Conservation (phyloP, 2,888 invertebrate species). For the Anagyrus pseudococci region DNA sequence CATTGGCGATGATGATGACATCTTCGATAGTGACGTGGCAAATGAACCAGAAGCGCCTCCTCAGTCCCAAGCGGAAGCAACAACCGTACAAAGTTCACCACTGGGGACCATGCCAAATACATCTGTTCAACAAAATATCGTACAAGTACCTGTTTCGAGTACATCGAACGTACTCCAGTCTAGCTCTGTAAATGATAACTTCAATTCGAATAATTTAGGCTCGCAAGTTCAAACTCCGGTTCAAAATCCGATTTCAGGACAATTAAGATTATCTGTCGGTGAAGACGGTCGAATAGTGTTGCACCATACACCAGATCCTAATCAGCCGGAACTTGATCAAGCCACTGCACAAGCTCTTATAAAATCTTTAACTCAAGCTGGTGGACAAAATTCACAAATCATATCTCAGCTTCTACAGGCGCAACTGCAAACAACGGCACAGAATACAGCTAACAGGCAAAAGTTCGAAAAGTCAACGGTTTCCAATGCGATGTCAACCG, state of each 20-base stretch:
- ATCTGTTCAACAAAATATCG: slow-evolving; percentile 39
- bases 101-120: slow-evolving; percentile 32
- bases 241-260: slow-evolving; percentile 62
- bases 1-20: slow-evolving; percentile 73
- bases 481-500: slow-evolving; percentile 38
- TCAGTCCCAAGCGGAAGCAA: slow-evolving; percentile 45
- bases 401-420: slow-evolving; percentile 57
- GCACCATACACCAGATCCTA: slow-evolving; percentile 68
- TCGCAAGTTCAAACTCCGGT: slow-evolving; percentile 65
- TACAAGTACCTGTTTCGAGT: slow-evolving; percentile 39
- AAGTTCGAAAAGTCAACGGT: slow-evolving; percentile 52
- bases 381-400: slow-evolving; percentile 57
- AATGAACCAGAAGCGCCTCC: slow-evolving; percentile 47
- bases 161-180: slow-evolving; percentile 35
- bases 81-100: slow-evolving; percentile 43
- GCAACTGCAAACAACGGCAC: slow-evolving; percentile 46
- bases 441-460: slow-evolving; percentile 41
- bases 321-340: slow-evolving; percentile 59
- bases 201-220: slow-evolving; percentile 57
- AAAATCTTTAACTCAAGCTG: slow-evolving; percentile 55
- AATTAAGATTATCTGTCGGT: slow-evolving; percentile 70
- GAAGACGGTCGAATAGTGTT: slow-evolving; percentile 74
- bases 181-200: slow-evolving; percentile 14
- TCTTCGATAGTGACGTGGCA: slow-evolving; percentile 60
- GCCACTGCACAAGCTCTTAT: slow-evolving; percentile 58